Evolutionary conservation across 2,113 vertebrate genomes (phyloP), one percentile per base, ranked within the genome.

Genomic region (Crotalus tigris): DNA sequence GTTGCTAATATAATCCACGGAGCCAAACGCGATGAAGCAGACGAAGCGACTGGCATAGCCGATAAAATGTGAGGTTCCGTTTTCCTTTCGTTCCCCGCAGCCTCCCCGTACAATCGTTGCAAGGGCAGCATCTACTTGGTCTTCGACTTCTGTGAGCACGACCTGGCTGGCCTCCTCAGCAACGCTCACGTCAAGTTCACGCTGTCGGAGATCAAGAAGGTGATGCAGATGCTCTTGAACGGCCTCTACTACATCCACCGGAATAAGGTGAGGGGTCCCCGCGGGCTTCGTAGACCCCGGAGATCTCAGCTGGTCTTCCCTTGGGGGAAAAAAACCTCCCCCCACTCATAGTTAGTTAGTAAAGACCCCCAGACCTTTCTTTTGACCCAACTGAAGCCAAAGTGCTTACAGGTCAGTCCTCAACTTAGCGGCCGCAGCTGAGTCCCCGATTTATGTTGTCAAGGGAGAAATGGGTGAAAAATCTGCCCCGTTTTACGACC

Each of bases 51-150:
- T n/a, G 29, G 64, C 33, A 69, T 5, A 5, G 85, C 5, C 11
- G 53, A 39, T 24, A 53, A 10, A 59, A n/a, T 44, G 8, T 13
- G 6, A 6, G 19, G 1, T 21, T 3, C 26, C 26, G 1, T 12
- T 87, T 91, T 61, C 17, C 46, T 75, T 21, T 51, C 0, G 2
- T 90, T 90, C 94, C 51, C 91, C 0, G 3, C 94, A 99, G 99
- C 99, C 15, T 99, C 99, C 39, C 99, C 98, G 0, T 99, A 98
- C 96, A 99, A 99, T 94, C 98, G 99, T 64, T 99, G 99, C 97
- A 99, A 99, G 96, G 99, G 99, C 96, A 99, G 99, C 91, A 99
- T 99, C 97, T 99, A 99, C 96, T 97, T 99, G 64, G 99, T 99
- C 96, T 99, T 99, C 94, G 99, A 99, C 95, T 99, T 99, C 98